Conservation (phyloP, 1,140 invertebrate species). For the Neomicropteryx cornuta region DNA sequence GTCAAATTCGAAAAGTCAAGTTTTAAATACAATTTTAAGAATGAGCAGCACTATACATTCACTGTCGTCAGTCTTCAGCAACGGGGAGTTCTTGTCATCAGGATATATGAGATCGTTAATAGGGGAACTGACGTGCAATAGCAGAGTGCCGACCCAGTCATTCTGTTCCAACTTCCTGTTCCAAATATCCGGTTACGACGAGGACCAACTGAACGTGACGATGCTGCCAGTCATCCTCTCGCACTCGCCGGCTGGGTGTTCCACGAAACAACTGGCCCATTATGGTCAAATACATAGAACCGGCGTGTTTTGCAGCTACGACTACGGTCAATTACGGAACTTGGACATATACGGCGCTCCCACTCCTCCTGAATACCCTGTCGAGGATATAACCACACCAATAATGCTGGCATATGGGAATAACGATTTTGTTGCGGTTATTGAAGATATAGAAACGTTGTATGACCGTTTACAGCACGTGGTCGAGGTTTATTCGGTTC, state of each 20-base stretch:
- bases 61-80: slow-evolving; percentile 45
- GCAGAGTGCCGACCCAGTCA: slow-evolving; percentile 39
- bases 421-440: slow-evolving; percentile 47
- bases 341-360: slow-evolving; percentile 29
- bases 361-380: slow-evolving; percentile 47
- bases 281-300: slow-evolving; percentile 47
- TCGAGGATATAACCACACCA: slow-evolving; percentile 46
- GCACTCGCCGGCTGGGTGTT: slow-evolving; percentile 68
- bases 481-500: slow-evolving; percentile 33
- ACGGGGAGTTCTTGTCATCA: slow-evolving; percentile 55
- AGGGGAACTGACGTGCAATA: slow-evolving; percentile 48
- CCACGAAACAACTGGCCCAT: slow-evolving; percentile 63
- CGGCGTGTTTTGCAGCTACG: slow-evolving; percentile 33
- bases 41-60: slow-evolving; percentile 45
- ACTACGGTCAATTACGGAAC: slow-evolving; percentile 33
- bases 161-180: slow-evolving; percentile 59
- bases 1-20: slow-evolving; percentile 36
- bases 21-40: slow-evolving; percentile 43
- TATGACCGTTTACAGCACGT: slow-evolving; percentile 29
- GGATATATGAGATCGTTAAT: slow-evolving; percentile 46
- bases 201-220: slow-evolving; percentile 55
- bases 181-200: slow-evolving; percentile 53
- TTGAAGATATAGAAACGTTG: slow-evolving; percentile 34
- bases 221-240: slow-evolving; percentile 60
- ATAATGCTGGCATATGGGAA: slow-evolving; percentile 51